Conservation (phyloP, 2,888 invertebrate species). For the Gibbula magus region DNA sequence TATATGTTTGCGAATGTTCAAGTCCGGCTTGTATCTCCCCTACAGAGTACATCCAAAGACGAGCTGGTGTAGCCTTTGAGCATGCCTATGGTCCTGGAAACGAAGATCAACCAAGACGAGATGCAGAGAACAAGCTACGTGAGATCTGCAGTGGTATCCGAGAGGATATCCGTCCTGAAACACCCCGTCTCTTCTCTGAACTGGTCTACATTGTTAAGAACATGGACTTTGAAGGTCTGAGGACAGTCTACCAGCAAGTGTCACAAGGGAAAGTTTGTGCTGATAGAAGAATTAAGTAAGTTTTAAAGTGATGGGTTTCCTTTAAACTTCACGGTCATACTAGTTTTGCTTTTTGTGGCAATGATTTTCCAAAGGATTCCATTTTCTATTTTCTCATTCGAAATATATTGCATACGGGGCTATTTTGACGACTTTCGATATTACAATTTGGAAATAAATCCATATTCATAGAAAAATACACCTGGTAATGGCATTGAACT, state of each 20-base stretch:
- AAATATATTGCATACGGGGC: no score
- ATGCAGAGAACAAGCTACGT: constrained; percentile 46
- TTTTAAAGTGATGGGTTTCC: constrained; percentile 9
- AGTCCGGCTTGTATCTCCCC: constrained; percentile 78
- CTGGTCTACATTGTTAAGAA: constrained; percentile 75
- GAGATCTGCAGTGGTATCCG: constrained; percentile 63
- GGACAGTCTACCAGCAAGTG: constrained; percentile 56
- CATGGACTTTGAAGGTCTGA: constrained; percentile 70
- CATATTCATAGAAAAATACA: no score
- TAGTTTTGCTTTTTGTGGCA: no score
- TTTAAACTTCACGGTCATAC: no score
- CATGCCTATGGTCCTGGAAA: constrained; percentile 38
- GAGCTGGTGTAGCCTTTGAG: constrained; percentile 37
- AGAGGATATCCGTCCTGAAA: constrained; percentile 73
- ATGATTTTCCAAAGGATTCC: no score
- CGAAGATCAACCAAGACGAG: background rate
- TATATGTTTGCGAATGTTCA: no score
- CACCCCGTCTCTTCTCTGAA: constrained; percentile 75
- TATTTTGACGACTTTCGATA: no score
- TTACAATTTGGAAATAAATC: no score
- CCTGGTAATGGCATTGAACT: no score
- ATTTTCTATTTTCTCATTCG: no score
- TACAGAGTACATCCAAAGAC: background rate
- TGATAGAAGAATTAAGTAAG: constrained; percentile 55
- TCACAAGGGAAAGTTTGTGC: constrained; percentile 47